Evolutionary conservation across 2,797 vertebrate species (phyloP).

Genomic region (Lacerta viridis): DNA sequence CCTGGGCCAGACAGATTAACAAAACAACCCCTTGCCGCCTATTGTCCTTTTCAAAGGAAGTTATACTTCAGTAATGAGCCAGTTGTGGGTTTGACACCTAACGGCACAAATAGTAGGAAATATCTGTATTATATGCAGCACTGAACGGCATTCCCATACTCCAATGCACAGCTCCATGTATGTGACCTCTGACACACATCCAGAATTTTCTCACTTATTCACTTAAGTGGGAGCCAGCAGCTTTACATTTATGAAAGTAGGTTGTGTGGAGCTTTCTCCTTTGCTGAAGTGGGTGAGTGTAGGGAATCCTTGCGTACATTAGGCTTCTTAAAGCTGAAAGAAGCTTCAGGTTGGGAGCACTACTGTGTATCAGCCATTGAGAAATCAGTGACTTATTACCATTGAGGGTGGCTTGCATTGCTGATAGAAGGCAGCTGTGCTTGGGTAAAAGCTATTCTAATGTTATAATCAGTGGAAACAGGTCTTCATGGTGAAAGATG

Average conservation of each 20-base stretch:
- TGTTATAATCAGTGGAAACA: background rate
- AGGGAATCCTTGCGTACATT: background rate
- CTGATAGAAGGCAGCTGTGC: background rate
- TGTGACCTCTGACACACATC: background rate
- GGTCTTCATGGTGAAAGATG: background rate
- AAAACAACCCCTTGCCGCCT: background rate
- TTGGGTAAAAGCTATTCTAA: background rate
- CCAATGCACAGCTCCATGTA: background rate
- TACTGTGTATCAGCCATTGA: background rate
- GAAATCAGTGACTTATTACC: background rate
- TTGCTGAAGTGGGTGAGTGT: background rate
- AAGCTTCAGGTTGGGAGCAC: background rate
- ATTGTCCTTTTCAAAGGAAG: background rate
- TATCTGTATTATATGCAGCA: background rate
- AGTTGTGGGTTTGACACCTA: background rate
- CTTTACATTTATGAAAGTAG: background rate
- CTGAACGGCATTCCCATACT: background rate
- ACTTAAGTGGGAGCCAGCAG: background rate
- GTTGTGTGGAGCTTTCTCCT: background rate
- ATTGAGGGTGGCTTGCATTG: background rate
- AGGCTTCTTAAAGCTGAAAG: background rate
- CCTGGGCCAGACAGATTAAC: background rate
- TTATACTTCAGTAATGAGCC: background rate
- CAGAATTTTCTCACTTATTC: background rate
- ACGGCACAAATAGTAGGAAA: background rate